Conservation (phyloP, 2,113 vertebrate species). For the Mellivora capensis region DNA sequence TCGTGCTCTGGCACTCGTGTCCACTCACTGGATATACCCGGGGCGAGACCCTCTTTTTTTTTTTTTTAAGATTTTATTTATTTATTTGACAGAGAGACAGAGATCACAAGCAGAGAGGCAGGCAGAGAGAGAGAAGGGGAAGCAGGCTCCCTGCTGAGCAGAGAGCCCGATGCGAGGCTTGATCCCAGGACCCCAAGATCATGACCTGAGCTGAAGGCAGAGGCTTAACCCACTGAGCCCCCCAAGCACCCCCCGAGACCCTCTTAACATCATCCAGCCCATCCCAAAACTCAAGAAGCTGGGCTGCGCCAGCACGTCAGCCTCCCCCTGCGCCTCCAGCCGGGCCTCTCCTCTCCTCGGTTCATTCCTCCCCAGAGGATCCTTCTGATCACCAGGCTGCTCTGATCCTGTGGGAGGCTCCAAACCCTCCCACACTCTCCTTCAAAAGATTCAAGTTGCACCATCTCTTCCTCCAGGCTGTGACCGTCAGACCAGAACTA, state of each 20-base stretch:
- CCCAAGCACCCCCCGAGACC: too few relatives aligned
- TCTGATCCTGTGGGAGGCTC: background rate
- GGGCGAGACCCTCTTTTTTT: too few relatives aligned
- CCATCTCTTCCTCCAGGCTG: background rate
- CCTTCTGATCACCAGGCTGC: background rate
- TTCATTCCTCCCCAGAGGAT: background rate
- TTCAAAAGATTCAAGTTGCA: background rate
- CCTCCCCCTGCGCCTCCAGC: background rate
- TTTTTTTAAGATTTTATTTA: too few relatives aligned
- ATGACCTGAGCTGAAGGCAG: too few relatives aligned
- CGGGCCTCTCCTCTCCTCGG: background rate
- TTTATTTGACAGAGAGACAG: too few relatives aligned
- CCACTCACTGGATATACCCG: accelerated
- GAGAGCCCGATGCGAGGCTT: too few relatives aligned
- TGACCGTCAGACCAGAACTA: background rate
- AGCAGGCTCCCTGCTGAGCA: too few relatives aligned
- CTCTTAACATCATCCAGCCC: background rate
- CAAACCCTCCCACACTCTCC: background rate
- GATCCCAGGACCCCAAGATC: too few relatives aligned
- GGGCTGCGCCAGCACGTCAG: background rate
- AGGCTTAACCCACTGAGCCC: too few relatives aligned
- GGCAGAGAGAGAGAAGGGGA: too few relatives aligned
- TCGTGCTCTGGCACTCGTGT: too few relatives aligned
- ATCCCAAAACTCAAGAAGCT: accelerated
- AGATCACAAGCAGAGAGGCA: too few relatives aligned